Base-by-base conservation (phyloP, 2,888 invertebrate species). In the Ecliptopera silaceata region DNA sequence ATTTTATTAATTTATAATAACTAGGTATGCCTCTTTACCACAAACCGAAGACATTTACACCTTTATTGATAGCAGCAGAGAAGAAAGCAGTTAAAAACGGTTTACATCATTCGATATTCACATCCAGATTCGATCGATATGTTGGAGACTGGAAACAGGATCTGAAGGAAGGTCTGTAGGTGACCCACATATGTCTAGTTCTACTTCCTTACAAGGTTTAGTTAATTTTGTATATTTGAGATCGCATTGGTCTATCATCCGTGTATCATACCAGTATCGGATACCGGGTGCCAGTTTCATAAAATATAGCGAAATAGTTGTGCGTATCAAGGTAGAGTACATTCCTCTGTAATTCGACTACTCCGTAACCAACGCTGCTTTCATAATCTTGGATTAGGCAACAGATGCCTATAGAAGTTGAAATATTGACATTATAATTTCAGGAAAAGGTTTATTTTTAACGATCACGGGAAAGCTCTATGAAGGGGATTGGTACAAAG, bases 91-190 rank as follows among this genome's bases (percentile, higher is more conserved):
- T 88, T 3, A 94, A 92, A 74, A 92, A 93, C 69, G 93, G 94
- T 10, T 70, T 92, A 17, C 89, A 93, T 48, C 91, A 92, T 65
- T 79, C 92, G 0, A 88, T 94, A 68, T 94, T 93, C 65, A 92
- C 90, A 13, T 84, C 91, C 0, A 78, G 80, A 41, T 84, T 88
- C 13, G 91, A 91, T 72, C 90, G 79, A 70, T 94, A 94, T 64
- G 83, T 86, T 47, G 95, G 95, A 0, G 92, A 93, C 36, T 95
- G 94, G 94, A 91, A 87, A 57, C 74, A 84, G 32, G 93, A 94
- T 70, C 71, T 77, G 18, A 91, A 88, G 68, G 79, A 90, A 76
- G 90, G 90, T 89, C 59, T 32, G 26, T 41, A 12, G n/a, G n/a
- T n/a, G n/a, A n/a, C n/a, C n/a, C n/a, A n/a, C n/a, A n/a, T n/a